Conservation (phyloP, 2,888 invertebrate species). For the Harpalus rufipes region DNA sequence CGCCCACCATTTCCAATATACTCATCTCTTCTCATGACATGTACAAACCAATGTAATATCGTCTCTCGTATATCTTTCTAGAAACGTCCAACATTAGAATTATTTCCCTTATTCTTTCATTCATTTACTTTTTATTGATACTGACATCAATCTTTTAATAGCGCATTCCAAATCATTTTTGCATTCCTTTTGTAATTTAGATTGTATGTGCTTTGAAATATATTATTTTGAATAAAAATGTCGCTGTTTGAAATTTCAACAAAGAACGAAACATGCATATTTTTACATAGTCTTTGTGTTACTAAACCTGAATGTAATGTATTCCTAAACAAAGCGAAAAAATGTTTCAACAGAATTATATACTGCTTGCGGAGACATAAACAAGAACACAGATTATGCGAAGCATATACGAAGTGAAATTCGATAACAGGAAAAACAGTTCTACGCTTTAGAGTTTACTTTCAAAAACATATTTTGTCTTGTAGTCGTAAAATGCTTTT, state of each 20-base stretch:
- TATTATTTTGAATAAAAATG: neutral
- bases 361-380: neutral
- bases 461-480: slow-evolving; percentile 10
- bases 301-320: neutral
- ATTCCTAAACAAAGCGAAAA: slow-evolving; percentile 6
- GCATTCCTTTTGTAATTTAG: neutral
- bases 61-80: no score
- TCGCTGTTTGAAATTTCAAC: neutral
- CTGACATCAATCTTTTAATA: neutral
- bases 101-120: no score
- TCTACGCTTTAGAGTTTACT: slow-evolving; percentile 6
- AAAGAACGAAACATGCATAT: neutral
- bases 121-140: no score
- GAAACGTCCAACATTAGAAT: no score
- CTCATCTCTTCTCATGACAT: no score
- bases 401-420: neutral
- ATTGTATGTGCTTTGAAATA: neutral
- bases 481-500: slow-evolving; percentile 45
- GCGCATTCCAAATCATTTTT: neutral
- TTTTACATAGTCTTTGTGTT: neutral
- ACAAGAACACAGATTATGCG: neutral
- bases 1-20: no score
- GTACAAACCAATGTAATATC: no score
- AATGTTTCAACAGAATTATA: slow-evolving; percentile 10
- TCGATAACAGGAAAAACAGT: neutral